phyloP scores from a whole-genome alignment of 2,113 vertebrate species.

The Oenanthe melanoleuca region DNA sequence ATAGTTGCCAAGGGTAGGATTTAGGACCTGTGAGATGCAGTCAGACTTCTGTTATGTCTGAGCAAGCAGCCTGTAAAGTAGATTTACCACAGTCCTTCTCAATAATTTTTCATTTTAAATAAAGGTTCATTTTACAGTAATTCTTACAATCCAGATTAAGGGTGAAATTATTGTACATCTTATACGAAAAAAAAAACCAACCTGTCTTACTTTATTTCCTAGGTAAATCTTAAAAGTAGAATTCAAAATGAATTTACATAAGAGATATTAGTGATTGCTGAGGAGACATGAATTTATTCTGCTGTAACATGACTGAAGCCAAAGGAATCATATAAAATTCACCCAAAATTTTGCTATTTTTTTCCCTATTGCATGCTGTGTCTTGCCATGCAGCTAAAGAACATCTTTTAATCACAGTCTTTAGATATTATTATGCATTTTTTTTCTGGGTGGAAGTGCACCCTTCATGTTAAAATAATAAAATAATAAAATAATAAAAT shows the following conservation, averaged over 20 bases:
- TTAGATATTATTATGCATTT: not conserved
- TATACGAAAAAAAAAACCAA: not conserved
- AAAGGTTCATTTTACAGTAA: not conserved
- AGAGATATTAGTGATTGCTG: rapidly evolving
- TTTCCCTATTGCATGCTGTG: not conserved
- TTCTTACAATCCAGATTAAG: not conserved
- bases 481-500: no score
- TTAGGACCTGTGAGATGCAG: not conserved
- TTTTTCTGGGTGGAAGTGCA: not conserved
- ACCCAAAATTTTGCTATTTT: not conserved
- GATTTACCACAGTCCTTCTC: not conserved
- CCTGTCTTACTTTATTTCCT: not conserved
- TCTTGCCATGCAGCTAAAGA: not conserved
- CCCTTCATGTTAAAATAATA: not conserved
- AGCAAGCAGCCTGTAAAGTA: not conserved
- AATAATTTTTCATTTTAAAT: not conserved
- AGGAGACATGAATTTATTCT: not conserved
- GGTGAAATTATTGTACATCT: not conserved
- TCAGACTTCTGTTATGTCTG: not conserved
- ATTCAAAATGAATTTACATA: not conserved
- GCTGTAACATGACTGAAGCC: not conserved
- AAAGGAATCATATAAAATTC: not conserved
- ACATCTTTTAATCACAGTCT: not conserved
- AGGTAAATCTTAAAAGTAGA: not conserved
- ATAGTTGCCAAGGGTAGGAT: not conserved